These are phyloP conservation scores for Troides aeacus DNA, from an alignment of 2,888 invertebrate genomes.

Conservation along the genomic window DNA sequence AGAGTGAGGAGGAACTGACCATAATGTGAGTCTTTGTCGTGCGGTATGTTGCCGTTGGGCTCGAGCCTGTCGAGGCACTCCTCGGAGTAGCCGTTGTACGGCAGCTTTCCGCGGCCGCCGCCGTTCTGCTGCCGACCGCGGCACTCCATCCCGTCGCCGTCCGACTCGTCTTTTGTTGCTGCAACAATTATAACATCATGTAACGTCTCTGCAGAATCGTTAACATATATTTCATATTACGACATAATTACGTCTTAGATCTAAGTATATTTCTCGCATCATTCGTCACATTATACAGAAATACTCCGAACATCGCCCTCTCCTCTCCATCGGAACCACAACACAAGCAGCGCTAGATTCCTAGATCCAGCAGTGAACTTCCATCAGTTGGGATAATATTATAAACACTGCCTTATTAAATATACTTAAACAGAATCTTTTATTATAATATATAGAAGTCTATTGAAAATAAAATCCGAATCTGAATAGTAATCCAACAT, in stretches of 20 bases:
- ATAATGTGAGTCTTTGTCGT: slow-evolving; percentile 87
- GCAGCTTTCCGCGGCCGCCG: slow-evolving; percentile 87
- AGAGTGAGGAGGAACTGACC: slow-evolving; percentile 49
- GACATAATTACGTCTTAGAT: too few relatives aligned
- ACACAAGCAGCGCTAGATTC: too few relatives aligned
- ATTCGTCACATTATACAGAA: too few relatives aligned
- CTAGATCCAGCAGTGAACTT: too few relatives aligned
- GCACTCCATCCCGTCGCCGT: slow-evolving; percentile 74
- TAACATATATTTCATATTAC: slow-evolving; percentile 28
- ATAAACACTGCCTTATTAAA: not conserved
- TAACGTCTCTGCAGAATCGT: not conserved
- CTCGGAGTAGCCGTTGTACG: slow-evolving; percentile 95
- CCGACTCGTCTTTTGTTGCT: slow-evolving; percentile 97
- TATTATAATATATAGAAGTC: too few relatives aligned
- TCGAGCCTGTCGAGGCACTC: slow-evolving; percentile 96
- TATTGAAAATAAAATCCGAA: too few relatives aligned
- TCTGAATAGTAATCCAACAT: not conserved
- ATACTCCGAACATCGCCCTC: too few relatives aligned
- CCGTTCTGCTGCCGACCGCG: slow-evolving; percentile 80
- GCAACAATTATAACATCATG: slow-evolving; percentile 64
- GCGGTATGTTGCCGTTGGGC: slow-evolving; percentile 95
- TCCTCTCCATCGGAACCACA: too few relatives aligned
- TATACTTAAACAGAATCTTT: not conserved
- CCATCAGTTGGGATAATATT: not conserved
- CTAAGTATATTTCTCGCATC: too few relatives aligned